These are phyloP conservation scores for Platycnemis pennipes DNA, from an alignment of 2,888 invertebrate species.

Conservation along the genomic window DNA sequence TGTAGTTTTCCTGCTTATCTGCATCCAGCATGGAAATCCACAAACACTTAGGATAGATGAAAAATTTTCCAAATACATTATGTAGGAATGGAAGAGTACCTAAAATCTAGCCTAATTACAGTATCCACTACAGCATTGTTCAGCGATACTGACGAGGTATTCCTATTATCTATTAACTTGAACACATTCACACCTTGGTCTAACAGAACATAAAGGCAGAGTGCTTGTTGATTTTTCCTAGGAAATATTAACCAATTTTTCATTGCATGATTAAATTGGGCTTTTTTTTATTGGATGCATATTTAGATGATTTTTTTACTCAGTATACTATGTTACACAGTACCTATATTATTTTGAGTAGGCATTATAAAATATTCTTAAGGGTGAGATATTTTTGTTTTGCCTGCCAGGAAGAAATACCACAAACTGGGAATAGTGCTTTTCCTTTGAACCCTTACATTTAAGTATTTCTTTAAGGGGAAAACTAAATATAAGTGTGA, in stretches of 20 bases:
- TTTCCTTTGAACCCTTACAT: neutral
- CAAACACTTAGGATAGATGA: conserved; percentile 25
- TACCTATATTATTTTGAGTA: neutral
- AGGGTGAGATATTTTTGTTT: neutral
- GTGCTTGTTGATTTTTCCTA: conserved; percentile 29
- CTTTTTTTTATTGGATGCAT: conserved; percentile 12
- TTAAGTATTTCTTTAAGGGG: neutral
- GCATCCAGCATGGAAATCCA: conserved; percentile 50
- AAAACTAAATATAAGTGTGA: neutral
- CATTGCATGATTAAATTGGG: conserved; percentile 45
- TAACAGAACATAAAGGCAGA: neutral
- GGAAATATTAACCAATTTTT: neutral
- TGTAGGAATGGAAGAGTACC: conserved; percentile 35
- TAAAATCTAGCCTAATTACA: neutral
- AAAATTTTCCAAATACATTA: conserved; percentile 9
- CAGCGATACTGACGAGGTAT: neutral
- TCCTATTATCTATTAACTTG: neutral
- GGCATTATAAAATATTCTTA: neutral
- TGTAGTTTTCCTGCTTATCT: conserved; percentile 62
- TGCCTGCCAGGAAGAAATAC: neutral
- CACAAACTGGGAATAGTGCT: neutral
- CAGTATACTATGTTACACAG: too few relatives aligned
- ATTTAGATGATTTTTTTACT: conserved; percentile 30
- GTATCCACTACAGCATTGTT: neutral
- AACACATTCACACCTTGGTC: neutral